Evolutionary conservation across 2,113 vertebrate species (phyloP).

Genomic region (Apeltes quadracus): DNA sequence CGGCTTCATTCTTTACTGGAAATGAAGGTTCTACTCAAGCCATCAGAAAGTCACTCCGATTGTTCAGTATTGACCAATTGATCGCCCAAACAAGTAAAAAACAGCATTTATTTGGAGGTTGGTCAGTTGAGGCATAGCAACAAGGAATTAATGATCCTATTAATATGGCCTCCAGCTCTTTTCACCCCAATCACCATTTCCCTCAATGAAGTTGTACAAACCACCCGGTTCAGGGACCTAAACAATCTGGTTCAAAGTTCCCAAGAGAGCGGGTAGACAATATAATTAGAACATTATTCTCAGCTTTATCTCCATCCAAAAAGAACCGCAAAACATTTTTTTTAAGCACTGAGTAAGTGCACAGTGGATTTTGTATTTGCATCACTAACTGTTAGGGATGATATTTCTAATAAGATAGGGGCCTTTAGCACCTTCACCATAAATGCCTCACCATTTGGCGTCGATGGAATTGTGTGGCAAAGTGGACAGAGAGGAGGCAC

Average conservation of each 20-base stretch:
- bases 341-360: slow-evolving; percentile 20
- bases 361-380: slow-evolving; percentile 57
- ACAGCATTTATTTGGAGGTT: background rate
- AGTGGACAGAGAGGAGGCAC: slow-evolving; percentile 11
- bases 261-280: slow-evolving; percentile 11
- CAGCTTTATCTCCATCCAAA: slow-evolving; percentile 4
- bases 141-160: slow-evolving; percentile 34
- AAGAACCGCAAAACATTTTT: background rate
- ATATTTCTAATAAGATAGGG: slow-evolving; percentile 58
- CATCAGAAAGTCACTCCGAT: no score
- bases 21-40: background rate
- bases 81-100: background rate
- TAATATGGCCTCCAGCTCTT: slow-evolving; percentile 44
- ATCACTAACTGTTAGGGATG: slow-evolving; percentile 67
- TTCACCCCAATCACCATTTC: slow-evolving; percentile 25
- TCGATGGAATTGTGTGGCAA: slow-evolving; percentile 48
- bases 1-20: background rate
- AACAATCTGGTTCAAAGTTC: slow-evolving; percentile 44
- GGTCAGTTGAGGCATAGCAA: background rate
- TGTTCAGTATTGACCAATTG: background rate
- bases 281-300: slow-evolving; percentile 35
- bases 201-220: slow-evolving; percentile 54
- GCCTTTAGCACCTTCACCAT: slow-evolving; percentile 35
- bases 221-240: slow-evolving; percentile 29
- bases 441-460: slow-evolving; percentile 43